These are phyloP conservation scores for Sinodicranocentrus sp. DNA, from an alignment of 2,888 invertebrate genomes.

Conservation along the genomic window DNA sequence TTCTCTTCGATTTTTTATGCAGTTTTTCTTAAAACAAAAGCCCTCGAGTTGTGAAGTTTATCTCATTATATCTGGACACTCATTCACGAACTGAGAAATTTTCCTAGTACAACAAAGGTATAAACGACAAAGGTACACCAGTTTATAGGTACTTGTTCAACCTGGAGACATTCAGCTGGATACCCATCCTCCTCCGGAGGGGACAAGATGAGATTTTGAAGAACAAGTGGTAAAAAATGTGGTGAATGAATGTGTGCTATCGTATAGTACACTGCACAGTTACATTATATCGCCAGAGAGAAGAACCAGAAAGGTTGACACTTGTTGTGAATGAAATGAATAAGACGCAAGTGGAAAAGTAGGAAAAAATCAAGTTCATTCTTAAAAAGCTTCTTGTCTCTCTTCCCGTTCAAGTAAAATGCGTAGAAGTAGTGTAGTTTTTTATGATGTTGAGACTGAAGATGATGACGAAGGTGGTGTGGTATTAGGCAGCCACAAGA, in stretches of 20 bases:
- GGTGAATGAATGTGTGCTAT: conserved; percentile 14
- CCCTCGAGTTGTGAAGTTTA: not conserved
- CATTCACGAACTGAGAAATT: not conserved
- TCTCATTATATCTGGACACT: not conserved
- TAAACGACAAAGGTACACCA: too few relatives aligned
- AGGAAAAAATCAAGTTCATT: conserved; percentile 45
- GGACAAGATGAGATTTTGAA: not conserved
- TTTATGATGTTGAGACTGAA: conserved; percentile 13
- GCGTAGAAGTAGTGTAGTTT: conserved; percentile 57
- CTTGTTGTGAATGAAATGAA: conserved; percentile 56
- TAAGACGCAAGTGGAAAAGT: conserved; percentile 18
- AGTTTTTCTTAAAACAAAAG: conserved; percentile 2
- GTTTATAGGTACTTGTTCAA: conserved; percentile 10
- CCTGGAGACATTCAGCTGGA: conserved; percentile 17
- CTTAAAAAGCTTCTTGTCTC: conserved; percentile 33
- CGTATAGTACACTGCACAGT: too few relatives aligned
- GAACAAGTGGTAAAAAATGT: conserved; percentile 9
- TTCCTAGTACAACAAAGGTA: too few relatives aligned
- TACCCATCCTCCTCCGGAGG: conserved; percentile 25
- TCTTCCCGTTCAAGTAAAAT: conserved; percentile 37
- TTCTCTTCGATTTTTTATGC: not conserved
- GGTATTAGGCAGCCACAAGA: conserved; percentile 13
- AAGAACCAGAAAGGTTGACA: conserved; percentile 50
- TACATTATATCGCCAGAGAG: not conserved
- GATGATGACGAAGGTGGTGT: conserved; percentile 35